Base-by-base conservation (phyloP, 1,140 invertebrate genomes). In the Vanessa atalanta region DNA sequence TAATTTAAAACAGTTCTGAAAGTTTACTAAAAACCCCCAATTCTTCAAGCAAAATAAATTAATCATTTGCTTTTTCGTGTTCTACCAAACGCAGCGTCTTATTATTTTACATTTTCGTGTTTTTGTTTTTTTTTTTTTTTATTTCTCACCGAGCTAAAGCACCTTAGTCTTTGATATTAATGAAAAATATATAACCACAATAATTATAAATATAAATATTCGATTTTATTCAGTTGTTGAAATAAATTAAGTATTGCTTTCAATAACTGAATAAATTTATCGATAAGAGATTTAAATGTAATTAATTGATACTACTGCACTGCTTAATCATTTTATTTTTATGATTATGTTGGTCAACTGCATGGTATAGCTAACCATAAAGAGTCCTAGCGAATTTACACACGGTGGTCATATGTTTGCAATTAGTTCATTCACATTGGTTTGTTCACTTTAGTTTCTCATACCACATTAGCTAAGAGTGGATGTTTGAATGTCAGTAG, bases 371-470 rank as follows among this genome's bases (percentile, higher is more conserved):
- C 53, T 66, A 80, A 78, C 53, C 66, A 79, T 78, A 85, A 84
- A 74, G 85, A 88, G 89, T 91, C 88, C 88, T 89, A 90, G 91
- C 91, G 91, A 93, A 91, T 91, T 83, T 84, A 92, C 86, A 91
- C 89, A 92, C 90, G 90, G 90, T 92, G 89, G 89, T 92, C 90
- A 92, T 92, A 92, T 92, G 90, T 92, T 91, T 91, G 79, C 84
- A 83, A 84, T 83, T 79, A 83, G 70, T 84, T 90, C 87, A 88
- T 90, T 84, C 84, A 89, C 85, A 75, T 91, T 92, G 78, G 86
- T 83, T 92, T 88, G 78, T 87, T 91, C 87, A 89, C 86, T 87
- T 89, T 90, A 82, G 82, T 85, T 83, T 87, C 75, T 84, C 81
- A 85, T 88, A 83, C 80, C 85, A 88, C 88, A 87, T 84, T 91